Evolutionary conservation across 2,888 invertebrate species (phyloP), one percentile per base, ranked within the genome.

Genomic region (Acleris sparsana): DNA sequence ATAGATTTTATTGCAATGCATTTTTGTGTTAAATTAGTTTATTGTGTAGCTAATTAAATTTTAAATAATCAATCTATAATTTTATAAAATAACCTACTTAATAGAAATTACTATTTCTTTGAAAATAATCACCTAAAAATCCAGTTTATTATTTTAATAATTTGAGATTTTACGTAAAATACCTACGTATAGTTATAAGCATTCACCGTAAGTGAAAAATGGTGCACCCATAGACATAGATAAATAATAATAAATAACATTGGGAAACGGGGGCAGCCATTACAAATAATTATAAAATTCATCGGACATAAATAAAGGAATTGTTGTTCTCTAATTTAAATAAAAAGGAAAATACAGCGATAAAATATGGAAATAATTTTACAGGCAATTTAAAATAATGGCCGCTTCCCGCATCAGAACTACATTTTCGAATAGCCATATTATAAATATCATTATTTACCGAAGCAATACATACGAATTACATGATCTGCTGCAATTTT

Each of bases 381-480:
- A 6, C 17, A 6, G n/a, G 16, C n/a, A n/a, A 17, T 46, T 7
- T 7, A 5, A 44, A 44, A 17, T 6, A 46, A 46, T 17, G 25
- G 22, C 57, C 20, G 25, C 57, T 20, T 25, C 44, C 46, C 53
- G 22, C 56, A 22, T n/a, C 57, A 57, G 25, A 57, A 57, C 25
- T 25, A 57, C 53, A 72, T 73, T 75, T 71, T 80, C 76, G 76
- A 74, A 80, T 85, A 87, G 87, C 87, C 87, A 88, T 87, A 88
- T 84, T 85, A 39, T 39, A 39, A 85, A 88, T 87, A 88, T 84
- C 85, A 39, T 39, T 13, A 85, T 82, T 80, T 73, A 74, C 76
- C 79, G 74, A 74, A 73, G 70, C 69, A 62, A 71, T 73, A 72
- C 68, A 70, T 64, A 63, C 65, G 59, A 66, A 59, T 62, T 66